A percentile compares a stretch with the other conserved stretches of the same genome.
Evolutionary conservation across 1,140 invertebrate genomes (phyloP).

Genomic region (Procambarus virginalis): DNA sequence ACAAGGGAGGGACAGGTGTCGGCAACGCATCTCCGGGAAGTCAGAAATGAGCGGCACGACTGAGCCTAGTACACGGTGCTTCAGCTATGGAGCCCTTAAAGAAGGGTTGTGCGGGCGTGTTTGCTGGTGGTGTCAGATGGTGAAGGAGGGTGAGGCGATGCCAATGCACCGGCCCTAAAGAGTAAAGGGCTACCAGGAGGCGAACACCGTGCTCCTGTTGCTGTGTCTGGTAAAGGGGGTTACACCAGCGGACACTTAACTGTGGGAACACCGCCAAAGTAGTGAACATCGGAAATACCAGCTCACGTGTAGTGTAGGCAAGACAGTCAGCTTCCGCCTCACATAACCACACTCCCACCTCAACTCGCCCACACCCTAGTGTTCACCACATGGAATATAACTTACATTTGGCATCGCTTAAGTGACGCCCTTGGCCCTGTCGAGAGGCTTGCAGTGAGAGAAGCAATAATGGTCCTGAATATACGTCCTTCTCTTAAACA

Average conservation of each 20-base stretch:
- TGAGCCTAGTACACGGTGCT: not conserved
- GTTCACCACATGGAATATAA: not conserved
- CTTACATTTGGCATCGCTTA: no score
- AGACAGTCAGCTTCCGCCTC: constrained; percentile 7
- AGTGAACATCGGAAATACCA: not conserved
- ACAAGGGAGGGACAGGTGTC: not conserved
- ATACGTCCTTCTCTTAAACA: no score
- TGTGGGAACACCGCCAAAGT: not conserved
- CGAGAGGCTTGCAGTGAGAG: no score
- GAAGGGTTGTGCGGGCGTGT: not conserved
- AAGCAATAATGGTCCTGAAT: no score
- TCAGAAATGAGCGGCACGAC: not conserved
- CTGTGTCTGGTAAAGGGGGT: not conserved
- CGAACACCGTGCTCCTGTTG: not conserved
- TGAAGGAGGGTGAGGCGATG: not conserved
- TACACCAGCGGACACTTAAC: not conserved
- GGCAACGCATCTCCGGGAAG: not conserved
- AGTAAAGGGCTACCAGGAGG: not conserved
- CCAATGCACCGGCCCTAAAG: no score
- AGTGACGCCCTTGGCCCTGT: no score
- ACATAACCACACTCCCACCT: not conserved
- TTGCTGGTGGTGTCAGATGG: not conserved
- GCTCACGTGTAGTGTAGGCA: not conserved
- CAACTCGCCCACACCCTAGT: not conserved
- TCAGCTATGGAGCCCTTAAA: not conserved